These are phyloP conservation scores for Gonioctena quinquepunctata DNA, from an alignment of 1,140 invertebrate genomes.

Conservation along the genomic window DNA sequence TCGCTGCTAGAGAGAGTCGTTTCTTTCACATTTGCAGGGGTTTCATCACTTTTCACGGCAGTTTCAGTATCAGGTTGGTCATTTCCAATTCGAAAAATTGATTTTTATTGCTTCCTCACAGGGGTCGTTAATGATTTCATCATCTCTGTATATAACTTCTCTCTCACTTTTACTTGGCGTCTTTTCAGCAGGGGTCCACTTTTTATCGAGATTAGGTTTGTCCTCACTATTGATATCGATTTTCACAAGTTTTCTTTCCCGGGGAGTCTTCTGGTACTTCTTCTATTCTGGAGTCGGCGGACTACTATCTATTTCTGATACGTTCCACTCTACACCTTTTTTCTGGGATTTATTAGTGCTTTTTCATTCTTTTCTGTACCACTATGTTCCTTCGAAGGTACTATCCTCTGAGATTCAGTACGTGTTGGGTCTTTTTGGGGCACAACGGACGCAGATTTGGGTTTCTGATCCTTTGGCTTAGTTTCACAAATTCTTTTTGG, in stretches of 20 bases:
- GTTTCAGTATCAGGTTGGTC: too few species aligned
- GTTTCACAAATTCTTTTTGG: too few species aligned
- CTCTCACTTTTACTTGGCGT: neutral
- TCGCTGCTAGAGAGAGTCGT: too few species aligned
- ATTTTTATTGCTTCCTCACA: neutral
- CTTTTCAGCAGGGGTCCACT: neutral
- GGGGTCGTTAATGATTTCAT: constrained; percentile 10
- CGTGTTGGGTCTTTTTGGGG: too few species aligned
- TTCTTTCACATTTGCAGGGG: too few species aligned
- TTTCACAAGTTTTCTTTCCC: neutral
- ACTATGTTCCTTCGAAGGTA: neutral
- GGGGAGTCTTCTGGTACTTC: neutral
- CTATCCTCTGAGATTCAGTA: too few species aligned
- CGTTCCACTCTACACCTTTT: neutral
- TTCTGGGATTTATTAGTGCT: neutral
- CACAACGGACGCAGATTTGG: too few species aligned
- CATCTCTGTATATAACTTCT: constrained; percentile 7
- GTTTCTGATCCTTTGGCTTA: too few species aligned
- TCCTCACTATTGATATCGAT: neutral
- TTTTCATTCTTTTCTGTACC: neutral
- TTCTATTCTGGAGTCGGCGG: too few species aligned
- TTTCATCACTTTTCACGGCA: too few species aligned
- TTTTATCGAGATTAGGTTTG: neutral
- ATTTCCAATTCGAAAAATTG: neutral
- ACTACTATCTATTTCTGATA: too few species aligned